phyloP scores from a whole-genome alignment of 2,797 vertebrate genomes.

The Trachurus trachurus region DNA sequence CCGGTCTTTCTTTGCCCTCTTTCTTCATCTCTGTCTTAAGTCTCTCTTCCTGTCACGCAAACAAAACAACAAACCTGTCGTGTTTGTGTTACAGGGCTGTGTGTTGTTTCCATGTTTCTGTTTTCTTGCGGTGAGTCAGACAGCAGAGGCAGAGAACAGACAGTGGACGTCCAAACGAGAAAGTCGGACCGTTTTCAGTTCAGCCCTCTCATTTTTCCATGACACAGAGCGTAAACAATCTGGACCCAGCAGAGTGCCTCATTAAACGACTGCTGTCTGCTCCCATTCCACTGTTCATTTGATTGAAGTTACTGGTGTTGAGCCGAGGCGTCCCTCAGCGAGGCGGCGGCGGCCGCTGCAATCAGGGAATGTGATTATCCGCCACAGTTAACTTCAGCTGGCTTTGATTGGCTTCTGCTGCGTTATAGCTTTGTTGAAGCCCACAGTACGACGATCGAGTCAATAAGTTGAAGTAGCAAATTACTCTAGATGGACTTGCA shows the following conservation, averaged over 20 bases:
- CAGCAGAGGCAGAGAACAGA: constrained; percentile 32
- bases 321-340: background rate
- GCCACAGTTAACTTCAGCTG: background rate
- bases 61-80: background rate
- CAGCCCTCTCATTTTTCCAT: constrained; percentile 58
- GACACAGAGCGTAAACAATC: constrained; percentile 62
- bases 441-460: background rate
- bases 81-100: background rate
- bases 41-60: background rate
- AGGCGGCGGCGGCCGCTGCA: constrained; percentile 1
- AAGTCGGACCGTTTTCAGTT: constrained; percentile 46
- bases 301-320: constrained; percentile 38
- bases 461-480: background rate
- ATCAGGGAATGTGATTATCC: constrained; percentile 17
- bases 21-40: background rate
- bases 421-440: background rate
- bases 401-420: background rate
- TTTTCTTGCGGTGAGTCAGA: constrained; percentile 23
- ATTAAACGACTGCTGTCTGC: constrained; percentile 51
- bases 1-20: background rate
- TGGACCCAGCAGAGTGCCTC: constrained; percentile 53
- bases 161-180: constrained; percentile 16
- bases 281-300: constrained; percentile 20
- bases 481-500: background rate
- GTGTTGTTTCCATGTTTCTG: background rate